These are phyloP conservation scores for Sebastes cheni DNA, from an alignment of 2,797 vertebrate species.

Conservation along the genomic window DNA sequence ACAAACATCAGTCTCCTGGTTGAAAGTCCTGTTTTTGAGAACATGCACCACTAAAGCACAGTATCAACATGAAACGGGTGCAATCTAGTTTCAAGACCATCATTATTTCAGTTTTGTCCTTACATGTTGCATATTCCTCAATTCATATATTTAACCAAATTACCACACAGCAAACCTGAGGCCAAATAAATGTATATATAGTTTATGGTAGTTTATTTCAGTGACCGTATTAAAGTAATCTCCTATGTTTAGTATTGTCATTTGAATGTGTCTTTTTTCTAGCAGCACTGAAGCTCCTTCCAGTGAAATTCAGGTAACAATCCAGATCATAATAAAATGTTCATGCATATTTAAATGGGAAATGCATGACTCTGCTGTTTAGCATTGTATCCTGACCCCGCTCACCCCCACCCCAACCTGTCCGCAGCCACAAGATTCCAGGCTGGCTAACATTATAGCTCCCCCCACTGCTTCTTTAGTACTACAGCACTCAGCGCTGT, in stretches of 20 bases:
- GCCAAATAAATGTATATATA: neutral
- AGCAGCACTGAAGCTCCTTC: neutral
- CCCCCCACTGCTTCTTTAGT: conserved; percentile 22
- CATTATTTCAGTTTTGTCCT: neutral
- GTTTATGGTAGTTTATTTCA: neutral
- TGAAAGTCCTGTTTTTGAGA: neutral
- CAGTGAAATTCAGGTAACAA: neutral
- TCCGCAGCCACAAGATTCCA: neutral
- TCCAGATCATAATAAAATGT: neutral
- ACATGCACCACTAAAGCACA: neutral
- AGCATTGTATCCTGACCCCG: neutral
- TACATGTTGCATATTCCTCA: neutral
- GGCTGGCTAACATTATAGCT: conserved; percentile 25
- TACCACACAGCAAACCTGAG: neutral
- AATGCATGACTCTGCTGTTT: conserved; percentile 6
- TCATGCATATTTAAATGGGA: neutral
- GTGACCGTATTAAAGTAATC: neutral
- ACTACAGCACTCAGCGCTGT: conserved; percentile 8
- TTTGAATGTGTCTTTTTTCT: neutral
- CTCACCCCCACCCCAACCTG: neutral
- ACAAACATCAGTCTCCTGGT: too few species aligned
- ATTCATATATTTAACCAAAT: neutral
- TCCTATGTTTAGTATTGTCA: neutral
- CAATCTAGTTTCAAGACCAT: neutral
- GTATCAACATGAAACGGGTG: neutral